Conservation (phyloP, 2,113 vertebrate species). For the Poeciliopsis occidentalis region DNA sequence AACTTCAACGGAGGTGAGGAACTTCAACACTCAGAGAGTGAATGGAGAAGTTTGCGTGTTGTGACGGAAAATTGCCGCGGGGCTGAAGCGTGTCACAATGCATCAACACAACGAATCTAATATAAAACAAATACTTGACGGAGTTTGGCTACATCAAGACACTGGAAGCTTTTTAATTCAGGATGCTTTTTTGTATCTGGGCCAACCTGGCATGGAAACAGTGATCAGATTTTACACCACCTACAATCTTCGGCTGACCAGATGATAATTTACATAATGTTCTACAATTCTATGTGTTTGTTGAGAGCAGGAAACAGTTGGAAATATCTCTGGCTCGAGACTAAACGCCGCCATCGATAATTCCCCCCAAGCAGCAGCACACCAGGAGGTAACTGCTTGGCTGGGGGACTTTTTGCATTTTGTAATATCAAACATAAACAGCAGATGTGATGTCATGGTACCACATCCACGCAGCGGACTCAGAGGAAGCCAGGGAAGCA, state of each 20-base stretch:
- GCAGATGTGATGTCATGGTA: slow-evolving; percentile 43
- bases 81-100: too few species aligned
- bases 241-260: not conserved
- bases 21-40: too few species aligned
- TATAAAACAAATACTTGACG: too few species aligned
- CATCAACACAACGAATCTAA: too few species aligned
- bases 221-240: not conserved
- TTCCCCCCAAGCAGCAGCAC: not conserved
- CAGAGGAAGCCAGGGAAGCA: slow-evolving; percentile 9
- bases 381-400: not conserved
- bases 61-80: too few species aligned
- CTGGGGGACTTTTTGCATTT: not conserved
- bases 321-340: not conserved
- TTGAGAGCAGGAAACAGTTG: not conserved
- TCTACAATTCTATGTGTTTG: not conserved
- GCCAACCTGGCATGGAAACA: not conserved
- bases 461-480: slow-evolving; percentile 33
- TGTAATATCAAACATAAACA: slow-evolving; percentile 4
- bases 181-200: not conserved
- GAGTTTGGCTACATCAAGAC: too few species aligned
- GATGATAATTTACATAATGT: not conserved
- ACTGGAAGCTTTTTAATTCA: too few species aligned
- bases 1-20: too few species aligned
- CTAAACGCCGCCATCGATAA: not conserved
- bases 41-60: too few species aligned